phyloP scores from a whole-genome alignment of 2,113 vertebrate species.

The Crotophaga sulcirostris region DNA sequence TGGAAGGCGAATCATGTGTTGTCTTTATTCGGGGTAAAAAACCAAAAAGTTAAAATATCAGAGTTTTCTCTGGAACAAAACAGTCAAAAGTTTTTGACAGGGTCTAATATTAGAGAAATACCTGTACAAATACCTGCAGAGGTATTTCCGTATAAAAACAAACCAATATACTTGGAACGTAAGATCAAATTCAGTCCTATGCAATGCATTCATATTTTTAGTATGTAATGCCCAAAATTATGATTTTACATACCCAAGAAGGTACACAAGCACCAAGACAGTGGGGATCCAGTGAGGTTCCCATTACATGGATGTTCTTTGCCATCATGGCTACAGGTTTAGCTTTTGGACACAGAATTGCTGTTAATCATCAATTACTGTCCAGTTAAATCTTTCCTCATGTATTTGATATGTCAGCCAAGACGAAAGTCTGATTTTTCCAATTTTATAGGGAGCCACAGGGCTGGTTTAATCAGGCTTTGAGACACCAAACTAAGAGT shows the following conservation, averaged over 20 bases:
- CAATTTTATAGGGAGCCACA: not conserved
- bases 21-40: not conserved
- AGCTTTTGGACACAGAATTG: not conserved
- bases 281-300: not conserved
- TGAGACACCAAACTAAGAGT: not conserved
- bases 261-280: not conserved
- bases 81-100: not conserved
- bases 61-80: not conserved
- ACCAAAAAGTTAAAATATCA: not conserved
- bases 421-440: not conserved
- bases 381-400: not conserved
- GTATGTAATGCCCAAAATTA: not conserved
- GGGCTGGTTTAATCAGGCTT: not conserved
- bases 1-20: not conserved
- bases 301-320: not conserved
- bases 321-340: not conserved
- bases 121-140: too few species aligned
- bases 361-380: not conserved
- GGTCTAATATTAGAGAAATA: not conserved
- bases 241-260: not conserved
- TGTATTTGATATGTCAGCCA: not conserved
- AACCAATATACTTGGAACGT: not conserved
- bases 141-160: not conserved
- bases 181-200: not conserved
- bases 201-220: not conserved